These are phyloP conservation scores for Drosophila recens DNA, from an alignment of 2,888 invertebrate genomes.

Conservation along the genomic window DNA sequence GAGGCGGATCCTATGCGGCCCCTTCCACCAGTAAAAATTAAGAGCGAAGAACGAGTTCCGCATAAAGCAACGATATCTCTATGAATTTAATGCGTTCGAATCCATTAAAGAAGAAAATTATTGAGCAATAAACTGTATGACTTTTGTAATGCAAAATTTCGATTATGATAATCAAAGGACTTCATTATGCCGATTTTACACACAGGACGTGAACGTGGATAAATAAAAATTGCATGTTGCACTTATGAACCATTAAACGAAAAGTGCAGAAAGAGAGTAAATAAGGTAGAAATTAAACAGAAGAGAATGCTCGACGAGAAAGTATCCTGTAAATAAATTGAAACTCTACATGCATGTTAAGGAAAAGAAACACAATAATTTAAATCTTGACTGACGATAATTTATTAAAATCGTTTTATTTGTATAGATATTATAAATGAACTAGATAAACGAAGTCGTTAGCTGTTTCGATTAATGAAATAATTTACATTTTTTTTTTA, in stretches of 20 bases:
- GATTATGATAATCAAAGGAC: constrained; percentile 43
- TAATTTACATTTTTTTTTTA: not conserved
- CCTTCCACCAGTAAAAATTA: not conserved
- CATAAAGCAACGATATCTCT: constrained; percentile 19
- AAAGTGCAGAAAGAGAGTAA: constrained; percentile 5
- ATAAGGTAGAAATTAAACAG: constrained; percentile 9
- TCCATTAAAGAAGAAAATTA: not conserved
- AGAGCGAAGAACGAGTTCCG: not conserved
- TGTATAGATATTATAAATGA: not conserved
- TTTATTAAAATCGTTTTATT: no score
- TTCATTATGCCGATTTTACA: constrained; percentile 51
- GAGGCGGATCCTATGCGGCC: constrained; percentile 45
- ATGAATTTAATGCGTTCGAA: constrained; percentile 13
- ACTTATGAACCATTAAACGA: constrained; percentile 46
- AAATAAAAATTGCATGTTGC: constrained; percentile 26
- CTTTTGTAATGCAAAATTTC: constrained; percentile 3
- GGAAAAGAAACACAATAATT: not conserved
- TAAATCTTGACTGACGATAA: not conserved
- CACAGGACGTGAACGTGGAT: constrained; percentile 1
- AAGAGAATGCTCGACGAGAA: not conserved
- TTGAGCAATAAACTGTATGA: not conserved
- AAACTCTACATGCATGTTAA: not conserved
- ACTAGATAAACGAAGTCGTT: not conserved
- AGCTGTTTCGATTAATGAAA: not conserved
- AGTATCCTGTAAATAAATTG: not conserved